These are phyloP conservation scores for Rhodinocichla rosea DNA, from an alignment of 2,113 vertebrate genomes.

Conservation along the genomic window DNA sequence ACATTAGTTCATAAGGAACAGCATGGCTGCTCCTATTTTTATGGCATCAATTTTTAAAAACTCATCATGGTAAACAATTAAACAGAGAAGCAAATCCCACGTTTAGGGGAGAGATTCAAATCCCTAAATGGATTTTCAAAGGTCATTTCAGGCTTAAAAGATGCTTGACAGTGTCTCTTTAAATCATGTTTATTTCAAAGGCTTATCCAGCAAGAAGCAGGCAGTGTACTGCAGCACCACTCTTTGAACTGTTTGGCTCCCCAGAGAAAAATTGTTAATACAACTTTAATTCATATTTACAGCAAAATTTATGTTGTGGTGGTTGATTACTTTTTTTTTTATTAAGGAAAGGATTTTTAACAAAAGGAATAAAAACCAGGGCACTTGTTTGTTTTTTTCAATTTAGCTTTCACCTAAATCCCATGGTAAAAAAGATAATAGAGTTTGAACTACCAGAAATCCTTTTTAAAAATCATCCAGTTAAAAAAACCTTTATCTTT, in stretches of 20 bases:
- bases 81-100: slow-evolving; percentile 56
- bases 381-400: neutral
- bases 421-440: neutral
- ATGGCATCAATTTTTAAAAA: slow-evolving; percentile 66
- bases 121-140: slow-evolving; percentile 68
- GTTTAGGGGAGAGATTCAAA: slow-evolving; percentile 56
- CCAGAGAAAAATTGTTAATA: slow-evolving; percentile 68
- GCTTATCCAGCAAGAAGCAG: slow-evolving; percentile 43
- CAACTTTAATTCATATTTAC: slow-evolving; percentile 67
- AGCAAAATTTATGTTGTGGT: slow-evolving; percentile 15
- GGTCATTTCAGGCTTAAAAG: slow-evolving; percentile 51
- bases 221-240: neutral
- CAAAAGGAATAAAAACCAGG: slow-evolving; percentile 6
- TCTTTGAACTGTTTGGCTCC: slow-evolving; percentile 45
- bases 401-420: slow-evolving; percentile 45
- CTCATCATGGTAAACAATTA: slow-evolving; percentile 67
- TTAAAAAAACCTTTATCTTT: slow-evolving; percentile 41
- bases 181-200: slow-evolving; percentile 58
- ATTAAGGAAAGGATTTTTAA: slow-evolving; percentile 33
- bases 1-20: slow-evolving; percentile 47
- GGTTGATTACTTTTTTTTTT: neutral
- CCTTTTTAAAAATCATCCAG: neutral
- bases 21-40: slow-evolving; percentile 52
- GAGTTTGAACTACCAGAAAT: neutral
- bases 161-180: slow-evolving; percentile 42